phyloP scores from a whole-genome alignment of 2,113 vertebrate genomes.

The Lepus europaeus region DNA sequence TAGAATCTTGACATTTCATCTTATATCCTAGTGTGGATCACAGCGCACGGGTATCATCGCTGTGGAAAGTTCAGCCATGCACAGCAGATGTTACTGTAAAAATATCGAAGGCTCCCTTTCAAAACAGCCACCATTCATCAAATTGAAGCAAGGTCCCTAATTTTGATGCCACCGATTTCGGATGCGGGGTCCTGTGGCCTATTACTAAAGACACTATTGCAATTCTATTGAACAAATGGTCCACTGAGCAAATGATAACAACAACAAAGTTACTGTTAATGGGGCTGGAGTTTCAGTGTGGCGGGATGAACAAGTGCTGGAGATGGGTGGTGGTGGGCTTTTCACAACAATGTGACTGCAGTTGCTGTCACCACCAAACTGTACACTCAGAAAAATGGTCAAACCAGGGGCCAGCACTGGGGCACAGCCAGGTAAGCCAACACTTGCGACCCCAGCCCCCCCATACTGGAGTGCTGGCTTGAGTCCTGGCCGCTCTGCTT shows the following conservation, averaged over 20 bases:
- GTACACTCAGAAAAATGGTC: not conserved
- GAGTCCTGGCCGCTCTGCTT: no score
- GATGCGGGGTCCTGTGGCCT: not conserved
- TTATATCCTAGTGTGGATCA: not conserved
- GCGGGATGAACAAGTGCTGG: not conserved
- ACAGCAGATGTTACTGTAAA: not conserved
- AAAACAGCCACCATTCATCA: not conserved
- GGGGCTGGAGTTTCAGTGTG: not conserved
- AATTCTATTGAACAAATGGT: not conserved
- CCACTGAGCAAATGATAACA: slow-evolving; percentile 4
- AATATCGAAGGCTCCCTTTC: not conserved
- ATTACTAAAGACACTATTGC: not conserved
- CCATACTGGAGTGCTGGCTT: no score
- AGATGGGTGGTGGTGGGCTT: no score
- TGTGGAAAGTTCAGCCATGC: not conserved
- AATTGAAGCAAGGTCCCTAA: slow-evolving; percentile 22
- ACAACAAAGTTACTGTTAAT: not conserved
- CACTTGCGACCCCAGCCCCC: no score
- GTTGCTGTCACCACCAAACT: not conserved
- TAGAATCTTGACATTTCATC: not conserved
- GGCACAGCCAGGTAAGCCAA: no score
- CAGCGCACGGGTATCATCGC: not conserved
- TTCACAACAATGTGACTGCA: not conserved
- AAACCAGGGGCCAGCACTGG: not conserved
- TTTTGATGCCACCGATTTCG: not conserved